Conservation (phyloP, 2,888 invertebrate genomes). For the Netelia virgata region DNA sequence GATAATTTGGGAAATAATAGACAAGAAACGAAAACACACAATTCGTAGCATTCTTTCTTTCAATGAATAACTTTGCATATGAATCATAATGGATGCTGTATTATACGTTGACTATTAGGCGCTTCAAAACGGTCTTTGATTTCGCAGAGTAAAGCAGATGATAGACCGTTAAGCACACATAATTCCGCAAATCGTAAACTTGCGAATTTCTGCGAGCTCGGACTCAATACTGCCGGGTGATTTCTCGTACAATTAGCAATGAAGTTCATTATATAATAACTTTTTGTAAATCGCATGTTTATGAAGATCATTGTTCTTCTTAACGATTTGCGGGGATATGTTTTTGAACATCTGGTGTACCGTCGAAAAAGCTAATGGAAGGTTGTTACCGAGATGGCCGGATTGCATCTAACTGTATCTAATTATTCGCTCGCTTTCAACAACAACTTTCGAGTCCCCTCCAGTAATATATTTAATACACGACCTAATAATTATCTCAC, state of each 20-base stretch:
- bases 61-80: background rate
- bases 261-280: background rate
- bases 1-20: too few species aligned
- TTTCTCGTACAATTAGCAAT: background rate
- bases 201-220: conserved; percentile 46
- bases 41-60: conserved; percentile 36
- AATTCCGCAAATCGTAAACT: background rate
- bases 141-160: conserved; percentile 32
- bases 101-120: background rate
- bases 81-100: background rate
- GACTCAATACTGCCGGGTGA: background rate
- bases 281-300: background rate
- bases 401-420: background rate
- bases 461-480: background rate
- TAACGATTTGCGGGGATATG: conserved; percentile 1
- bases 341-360: background rate
- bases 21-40: too few species aligned
- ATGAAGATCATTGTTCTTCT: background rate
- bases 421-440: background rate
- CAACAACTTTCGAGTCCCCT: background rate
- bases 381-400: background rate
- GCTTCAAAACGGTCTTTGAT: conserved; percentile 21
- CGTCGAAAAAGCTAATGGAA: conserved; percentile 13
- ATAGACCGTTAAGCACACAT: background rate
- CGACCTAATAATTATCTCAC: background rate